Conservation (phyloP, 2,888 invertebrate species). For the Aporophyla nigra region DNA sequence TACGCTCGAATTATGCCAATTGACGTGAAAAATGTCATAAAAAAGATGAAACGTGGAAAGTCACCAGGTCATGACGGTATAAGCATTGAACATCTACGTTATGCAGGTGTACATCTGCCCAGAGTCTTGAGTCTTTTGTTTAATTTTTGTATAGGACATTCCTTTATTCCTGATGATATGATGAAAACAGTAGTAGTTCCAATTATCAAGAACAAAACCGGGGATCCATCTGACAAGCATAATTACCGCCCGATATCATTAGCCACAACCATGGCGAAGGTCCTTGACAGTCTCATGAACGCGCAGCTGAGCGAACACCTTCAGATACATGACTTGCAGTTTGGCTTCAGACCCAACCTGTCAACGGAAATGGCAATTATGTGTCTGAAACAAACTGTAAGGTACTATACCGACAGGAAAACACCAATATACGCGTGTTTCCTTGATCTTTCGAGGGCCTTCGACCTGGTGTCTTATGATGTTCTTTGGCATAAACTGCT, state of each 20-base stretch:
- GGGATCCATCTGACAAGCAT: constrained; percentile 2
- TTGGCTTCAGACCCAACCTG: background rate
- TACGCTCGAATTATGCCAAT: background rate
- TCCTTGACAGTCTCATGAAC: background rate
- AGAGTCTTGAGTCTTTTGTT: background rate
- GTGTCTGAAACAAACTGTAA: background rate
- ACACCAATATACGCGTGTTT: too few species aligned
- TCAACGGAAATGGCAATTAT: background rate
- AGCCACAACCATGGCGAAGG: background rate
- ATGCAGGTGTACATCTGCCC: background rate
- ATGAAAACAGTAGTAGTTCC: background rate
- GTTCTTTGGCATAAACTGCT: too few species aligned
- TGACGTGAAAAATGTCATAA: constrained; percentile 2
- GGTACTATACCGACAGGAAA: too few species aligned
- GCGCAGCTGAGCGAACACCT: constrained; percentile 7
- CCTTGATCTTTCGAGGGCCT: too few species aligned
- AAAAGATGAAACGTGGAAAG: background rate
- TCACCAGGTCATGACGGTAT: background rate
- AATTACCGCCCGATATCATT: constrained; percentile 6
- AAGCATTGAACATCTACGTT: background rate
- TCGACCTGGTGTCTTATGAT: too few species aligned
- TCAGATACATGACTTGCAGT: constrained; percentile 8
- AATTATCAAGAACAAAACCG: background rate
- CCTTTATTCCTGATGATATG: constrained; percentile 1
- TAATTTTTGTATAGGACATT: background rate